A percentile compares a stretch with the other conserved stretches of the same genome.
These are phyloP conservation scores for Heliopora coerulea DNA, from an alignment of 92 coral and sea anemone species.

Conservation along the genomic window DNA sequence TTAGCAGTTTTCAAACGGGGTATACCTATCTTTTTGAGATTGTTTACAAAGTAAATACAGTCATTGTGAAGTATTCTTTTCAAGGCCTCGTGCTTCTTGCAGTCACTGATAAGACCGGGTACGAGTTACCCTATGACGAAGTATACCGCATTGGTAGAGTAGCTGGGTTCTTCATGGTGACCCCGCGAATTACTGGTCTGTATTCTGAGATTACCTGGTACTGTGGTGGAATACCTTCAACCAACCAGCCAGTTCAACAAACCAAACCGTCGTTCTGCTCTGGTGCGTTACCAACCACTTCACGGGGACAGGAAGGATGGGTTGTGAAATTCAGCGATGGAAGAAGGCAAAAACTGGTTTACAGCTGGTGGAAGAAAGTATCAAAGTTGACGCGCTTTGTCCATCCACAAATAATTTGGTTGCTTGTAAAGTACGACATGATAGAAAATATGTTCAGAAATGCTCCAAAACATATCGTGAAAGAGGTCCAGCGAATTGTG, in stretches of 20 bases:
- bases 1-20: background rate
- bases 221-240: slow-evolving; percentile 1
- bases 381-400: background rate
- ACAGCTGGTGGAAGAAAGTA: slow-evolving; percentile 12
- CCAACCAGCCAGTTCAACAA: background rate
- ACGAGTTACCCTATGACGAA: slow-evolving; percentile 5
- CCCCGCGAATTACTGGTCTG: slow-evolving; percentile 22
- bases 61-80: slow-evolving; percentile 11
- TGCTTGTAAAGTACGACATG: slow-evolving; percentile 8
- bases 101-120: slow-evolving; percentile 22
- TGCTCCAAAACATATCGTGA: background rate
- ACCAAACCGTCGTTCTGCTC: background rate
- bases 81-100: slow-evolving; percentile 36
- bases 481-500: background rate
- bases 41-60: slow-evolving; percentile 13
- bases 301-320: slow-evolving; percentile 22
- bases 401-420: slow-evolving; percentile 15
- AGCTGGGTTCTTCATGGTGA: slow-evolving; percentile 27
- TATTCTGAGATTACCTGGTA: slow-evolving; percentile 25
- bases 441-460: background rate
- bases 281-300: slow-evolving; percentile 2
- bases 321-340: slow-evolving; percentile 24
- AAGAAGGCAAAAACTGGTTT: slow-evolving; percentile 11
- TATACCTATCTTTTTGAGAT: slow-evolving; percentile 27
- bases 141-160: background rate